Conservation (phyloP, 2,888 invertebrate genomes). For the Bombylius discolor region DNA sequence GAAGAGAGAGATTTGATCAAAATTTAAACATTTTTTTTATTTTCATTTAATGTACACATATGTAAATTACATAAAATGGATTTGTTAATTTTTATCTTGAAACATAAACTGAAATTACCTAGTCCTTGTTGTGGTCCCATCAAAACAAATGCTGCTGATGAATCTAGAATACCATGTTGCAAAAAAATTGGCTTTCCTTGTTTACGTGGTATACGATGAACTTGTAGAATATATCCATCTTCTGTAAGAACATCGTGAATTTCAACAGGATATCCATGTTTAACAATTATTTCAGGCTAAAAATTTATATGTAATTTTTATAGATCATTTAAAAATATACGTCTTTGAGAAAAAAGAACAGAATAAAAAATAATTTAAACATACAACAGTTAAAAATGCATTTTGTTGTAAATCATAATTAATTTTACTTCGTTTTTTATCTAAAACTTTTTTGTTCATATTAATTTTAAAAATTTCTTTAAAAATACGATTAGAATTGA, state of each 20-base stretch:
- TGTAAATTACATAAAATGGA: too few relatives aligned
- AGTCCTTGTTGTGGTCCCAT: conserved; percentile 48
- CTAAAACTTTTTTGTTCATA: not conserved
- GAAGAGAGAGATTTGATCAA: too few relatives aligned
- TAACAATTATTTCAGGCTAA: conserved; percentile 17
- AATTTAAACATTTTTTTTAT: too few relatives aligned
- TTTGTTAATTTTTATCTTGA: too few relatives aligned
- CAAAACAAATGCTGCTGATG: conserved; percentile 54
- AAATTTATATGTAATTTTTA: not conserved
- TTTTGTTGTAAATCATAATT: not conserved
- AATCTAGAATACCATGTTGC: conserved; percentile 53
- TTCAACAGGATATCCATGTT: conserved; percentile 47
- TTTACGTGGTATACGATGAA: conserved; percentile 48
- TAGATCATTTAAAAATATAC: not conserved
- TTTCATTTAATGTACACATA: too few relatives aligned
- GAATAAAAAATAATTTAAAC: not conserved
- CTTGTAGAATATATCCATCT: conserved; percentile 57
- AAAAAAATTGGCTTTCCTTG: conserved; percentile 40
- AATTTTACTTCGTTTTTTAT: not conserved
- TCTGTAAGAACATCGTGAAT: conserved; percentile 45
- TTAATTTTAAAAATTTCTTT: not conserved
- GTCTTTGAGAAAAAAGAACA: too few relatives aligned
- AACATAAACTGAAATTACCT: conserved; percentile 32
- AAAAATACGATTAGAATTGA: not conserved
- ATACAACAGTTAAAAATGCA: conserved; percentile 2